A percentile compares a stretch with the other conserved stretches of the same genome.
phyloP scores from a whole-genome alignment of 2,797 vertebrate species.

The Sparidentex hasta region DNA sequence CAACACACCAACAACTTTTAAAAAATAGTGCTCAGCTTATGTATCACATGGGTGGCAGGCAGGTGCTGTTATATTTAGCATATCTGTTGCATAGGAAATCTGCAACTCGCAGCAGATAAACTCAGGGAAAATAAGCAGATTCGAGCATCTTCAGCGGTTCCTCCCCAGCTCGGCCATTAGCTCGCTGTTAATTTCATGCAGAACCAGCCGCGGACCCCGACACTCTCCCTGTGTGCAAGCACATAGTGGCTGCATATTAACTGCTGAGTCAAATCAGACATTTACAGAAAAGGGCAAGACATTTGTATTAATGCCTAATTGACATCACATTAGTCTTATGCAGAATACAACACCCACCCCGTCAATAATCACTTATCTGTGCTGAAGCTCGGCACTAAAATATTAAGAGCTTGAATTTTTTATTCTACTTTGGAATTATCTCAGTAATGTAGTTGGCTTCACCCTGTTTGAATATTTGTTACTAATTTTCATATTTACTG shows the following conservation, averaged over 20 bases:
- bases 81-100: conserved; percentile 24
- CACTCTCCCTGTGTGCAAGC: conserved; percentile 72
- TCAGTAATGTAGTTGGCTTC: conserved; percentile 53
- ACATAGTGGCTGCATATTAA: conserved; percentile 73
- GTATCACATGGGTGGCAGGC: conserved; percentile 8
- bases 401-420: conserved; percentile 48
- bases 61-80: conserved; percentile 23
- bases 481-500: conserved; percentile 39
- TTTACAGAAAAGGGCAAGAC: conserved; percentile 79
- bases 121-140: conserved; percentile 30
- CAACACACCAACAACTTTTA: conserved; percentile 32
- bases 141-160: conserved; percentile 50
- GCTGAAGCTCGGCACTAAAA: conserved; percentile 64
- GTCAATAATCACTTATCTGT: conserved; percentile 85
- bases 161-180: conserved; percentile 57
- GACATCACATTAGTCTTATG: conserved; percentile 86
- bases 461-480: conserved; percentile 44
- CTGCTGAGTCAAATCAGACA: conserved; percentile 83
- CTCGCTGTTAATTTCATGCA: conserved; percentile 74
- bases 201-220: conserved; percentile 65
- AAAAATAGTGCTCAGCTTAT: conserved; percentile 18
- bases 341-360: conserved; percentile 77
- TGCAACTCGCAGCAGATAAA: conserved; percentile 27
- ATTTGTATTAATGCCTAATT: conserved; percentile 89
- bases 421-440: conserved; percentile 57